Conservation (phyloP, 2,797 vertebrate genomes). For the Neoniphon sammara region DNA sequence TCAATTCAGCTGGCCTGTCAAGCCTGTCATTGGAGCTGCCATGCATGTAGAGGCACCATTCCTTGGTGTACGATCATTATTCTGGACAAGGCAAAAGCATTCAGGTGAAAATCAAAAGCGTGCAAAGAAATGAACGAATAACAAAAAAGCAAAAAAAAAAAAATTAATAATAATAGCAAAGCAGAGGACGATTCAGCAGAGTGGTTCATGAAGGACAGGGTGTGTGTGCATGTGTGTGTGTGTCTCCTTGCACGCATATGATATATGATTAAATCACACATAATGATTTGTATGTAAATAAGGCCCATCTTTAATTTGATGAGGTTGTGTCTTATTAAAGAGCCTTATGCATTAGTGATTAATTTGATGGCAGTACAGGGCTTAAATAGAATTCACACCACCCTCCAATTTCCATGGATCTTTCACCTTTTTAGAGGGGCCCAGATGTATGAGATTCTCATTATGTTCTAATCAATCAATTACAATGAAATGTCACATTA, state of each 20-base stretch:
- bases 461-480: constrained; percentile 7
- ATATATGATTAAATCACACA: constrained; percentile 32
- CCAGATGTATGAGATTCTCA: constrained; percentile 5
- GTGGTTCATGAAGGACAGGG: constrained; percentile 26
- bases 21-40: constrained; percentile 54
- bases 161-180: constrained; percentile 58
- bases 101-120: constrained; percentile 55
- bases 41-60: constrained; percentile 57
- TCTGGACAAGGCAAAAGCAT: constrained; percentile 58
- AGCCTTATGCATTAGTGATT: constrained; percentile 45
- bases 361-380: constrained; percentile 39
- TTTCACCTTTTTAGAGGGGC: neutral
- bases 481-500: neutral
- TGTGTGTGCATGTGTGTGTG: neutral
- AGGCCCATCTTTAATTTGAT: constrained; percentile 39
- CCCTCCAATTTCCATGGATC: neutral
- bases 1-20: constrained; percentile 65
- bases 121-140: constrained; percentile 59
- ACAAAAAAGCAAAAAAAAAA: constrained; percentile 64
- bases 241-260: constrained; percentile 1
- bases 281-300: constrained; percentile 69
- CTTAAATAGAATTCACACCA: constrained; percentile 21
- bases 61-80: constrained; percentile 62
- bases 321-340: constrained; percentile 39
- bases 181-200: constrained; percentile 46